phyloP scores from a whole-genome alignment of 1,140 invertebrate genomes.

The Danaus melanippus region DNA sequence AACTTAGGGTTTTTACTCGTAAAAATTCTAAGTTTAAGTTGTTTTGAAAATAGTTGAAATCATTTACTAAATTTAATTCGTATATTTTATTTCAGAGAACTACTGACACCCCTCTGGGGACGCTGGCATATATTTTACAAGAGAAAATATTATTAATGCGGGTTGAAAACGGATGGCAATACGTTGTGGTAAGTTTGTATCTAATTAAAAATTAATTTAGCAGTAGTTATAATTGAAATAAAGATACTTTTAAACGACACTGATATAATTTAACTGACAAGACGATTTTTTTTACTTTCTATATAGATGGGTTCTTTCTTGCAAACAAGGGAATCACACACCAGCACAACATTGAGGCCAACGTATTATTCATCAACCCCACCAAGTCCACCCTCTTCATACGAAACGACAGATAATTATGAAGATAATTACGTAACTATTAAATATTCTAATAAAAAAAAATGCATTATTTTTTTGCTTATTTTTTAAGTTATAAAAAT shows the following conservation, averaged over 20 bases:
- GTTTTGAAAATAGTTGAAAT: too few relatives aligned
- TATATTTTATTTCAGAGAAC: conserved; percentile 38
- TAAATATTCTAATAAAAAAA: too few relatives aligned
- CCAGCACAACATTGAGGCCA: conserved; percentile 6
- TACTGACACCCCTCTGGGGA: conserved; percentile 33
- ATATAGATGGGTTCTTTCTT: conserved; percentile 14
- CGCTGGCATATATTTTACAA: conserved; percentile 50
- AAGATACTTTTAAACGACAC: too few relatives aligned
- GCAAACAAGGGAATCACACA: conserved; percentile 13
- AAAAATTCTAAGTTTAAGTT: too few relatives aligned
- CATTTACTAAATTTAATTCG: too few relatives aligned
- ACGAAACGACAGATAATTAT: too few relatives aligned
- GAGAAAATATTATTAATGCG: conserved; percentile 45
- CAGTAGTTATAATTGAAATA: background rate
- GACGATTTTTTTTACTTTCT: background rate
- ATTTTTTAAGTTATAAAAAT: too few relatives aligned
- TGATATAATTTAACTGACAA: too few relatives aligned
- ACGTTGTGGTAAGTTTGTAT: conserved; percentile 37
- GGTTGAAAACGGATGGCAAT: conserved; percentile 49
- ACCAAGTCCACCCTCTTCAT: background rate
- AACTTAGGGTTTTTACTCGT: too few relatives aligned
- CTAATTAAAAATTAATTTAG: conserved; percentile 1
- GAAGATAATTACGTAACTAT: too few relatives aligned
- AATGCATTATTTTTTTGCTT: too few relatives aligned
- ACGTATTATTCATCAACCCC: conserved; percentile 4